Conservation (phyloP, 2,797 vertebrate species). For the Lophotriccus pileatus region DNA sequence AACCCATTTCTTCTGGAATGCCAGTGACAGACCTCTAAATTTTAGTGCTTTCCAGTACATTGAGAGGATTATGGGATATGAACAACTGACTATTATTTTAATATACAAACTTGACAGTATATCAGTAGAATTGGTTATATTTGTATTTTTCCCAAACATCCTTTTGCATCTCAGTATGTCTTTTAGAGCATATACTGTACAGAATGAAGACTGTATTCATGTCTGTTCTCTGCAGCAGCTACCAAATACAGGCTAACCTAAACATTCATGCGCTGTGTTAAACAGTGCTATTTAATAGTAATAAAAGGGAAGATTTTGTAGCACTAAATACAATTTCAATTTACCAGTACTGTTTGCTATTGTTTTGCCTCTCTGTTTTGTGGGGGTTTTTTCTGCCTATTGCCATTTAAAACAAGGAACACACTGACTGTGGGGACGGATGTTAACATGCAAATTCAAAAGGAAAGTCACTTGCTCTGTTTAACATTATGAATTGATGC, state of each 20-base stretch:
- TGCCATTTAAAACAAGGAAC: neutral
- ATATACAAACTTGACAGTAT: neutral
- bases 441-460: neutral
- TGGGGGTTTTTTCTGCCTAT: neutral
- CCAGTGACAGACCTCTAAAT: neutral
- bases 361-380: neutral
- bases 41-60: neutral
- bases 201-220: neutral
- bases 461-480: slow-evolving; percentile 16
- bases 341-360: neutral
- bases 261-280: neutral
- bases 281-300: neutral
- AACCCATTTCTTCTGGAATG: neutral
- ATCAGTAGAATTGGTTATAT: neutral
- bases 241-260: neutral
- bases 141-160: neutral
- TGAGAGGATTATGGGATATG: neutral
- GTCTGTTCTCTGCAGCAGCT: neutral
- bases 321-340: neutral
- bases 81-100: neutral
- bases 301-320: neutral
- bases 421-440: neutral
- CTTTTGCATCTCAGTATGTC: neutral
- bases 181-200: neutral
- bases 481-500: slow-evolving; percentile 33